Evolutionary conservation across 2,113 vertebrate species (phyloP).

Genomic region (Taxidea taxus): DNA sequence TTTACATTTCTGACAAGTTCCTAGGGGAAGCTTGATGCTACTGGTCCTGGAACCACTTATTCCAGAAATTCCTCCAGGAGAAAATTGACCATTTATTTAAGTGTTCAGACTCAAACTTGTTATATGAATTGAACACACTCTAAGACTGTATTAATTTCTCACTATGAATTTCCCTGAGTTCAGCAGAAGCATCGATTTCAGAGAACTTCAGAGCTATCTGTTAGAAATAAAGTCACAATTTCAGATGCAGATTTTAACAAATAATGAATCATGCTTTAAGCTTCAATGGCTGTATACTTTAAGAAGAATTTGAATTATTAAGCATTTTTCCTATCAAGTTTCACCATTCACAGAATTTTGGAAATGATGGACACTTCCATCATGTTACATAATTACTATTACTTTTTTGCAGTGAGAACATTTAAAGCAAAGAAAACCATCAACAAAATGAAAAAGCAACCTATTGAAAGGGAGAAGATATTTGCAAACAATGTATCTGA

Average conservation of each 20-base stretch:
- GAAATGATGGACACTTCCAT: not conserved
- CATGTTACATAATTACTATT: not conserved
- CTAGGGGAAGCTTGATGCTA: too few species aligned
- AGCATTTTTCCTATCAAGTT: not conserved
- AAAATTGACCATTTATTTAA: not conserved
- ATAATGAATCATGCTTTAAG: not conserved
- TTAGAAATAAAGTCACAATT: not conserved
- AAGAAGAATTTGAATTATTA: not conserved
- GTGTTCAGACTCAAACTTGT: not conserved
- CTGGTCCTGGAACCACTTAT: not conserved
- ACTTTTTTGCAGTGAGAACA: not conserved
- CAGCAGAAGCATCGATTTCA: not conserved
- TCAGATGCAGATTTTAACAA: not conserved
- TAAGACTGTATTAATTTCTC: not conserved
- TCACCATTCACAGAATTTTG: not conserved
- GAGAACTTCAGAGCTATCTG: not conserved
- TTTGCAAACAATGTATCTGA: not conserved
- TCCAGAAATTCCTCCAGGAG: not conserved
- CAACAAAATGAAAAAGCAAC: not conserved
- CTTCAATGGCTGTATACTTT: not conserved
- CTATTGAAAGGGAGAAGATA: not conserved
- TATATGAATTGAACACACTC: not conserved
- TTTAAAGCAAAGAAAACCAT: not conserved
- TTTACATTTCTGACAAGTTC: not conserved
- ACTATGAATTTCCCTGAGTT: not conserved